Percentiles rank a stretch among this genome's conserved stretches.
Conservation (phyloP, 2,113 vertebrate genomes). For the Lutjanus erythropterus region DNA sequence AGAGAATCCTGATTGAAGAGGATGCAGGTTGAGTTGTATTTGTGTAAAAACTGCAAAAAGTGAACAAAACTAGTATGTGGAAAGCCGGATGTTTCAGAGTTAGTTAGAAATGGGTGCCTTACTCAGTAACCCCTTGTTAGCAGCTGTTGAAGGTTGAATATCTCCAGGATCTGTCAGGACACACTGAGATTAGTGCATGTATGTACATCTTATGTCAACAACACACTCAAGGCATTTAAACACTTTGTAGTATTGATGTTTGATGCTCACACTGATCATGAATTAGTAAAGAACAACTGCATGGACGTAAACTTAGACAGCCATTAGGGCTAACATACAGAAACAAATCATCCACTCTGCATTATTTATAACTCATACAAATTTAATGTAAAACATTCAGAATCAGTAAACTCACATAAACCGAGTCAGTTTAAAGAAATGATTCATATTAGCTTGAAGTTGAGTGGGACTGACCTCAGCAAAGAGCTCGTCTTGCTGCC, state of each 20-base stretch:
- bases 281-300: conserved; percentile 49
- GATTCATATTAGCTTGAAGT: conserved; percentile 13
- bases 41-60: not conserved
- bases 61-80: not conserved
- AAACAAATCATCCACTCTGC: conserved; percentile 4
- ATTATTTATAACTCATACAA: conserved; percentile 42
- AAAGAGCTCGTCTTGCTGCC: conserved; percentile 20
- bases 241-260: not conserved
- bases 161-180: not conserved
- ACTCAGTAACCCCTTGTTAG: no score
- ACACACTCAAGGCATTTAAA: not conserved
- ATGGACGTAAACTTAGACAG: not conserved
- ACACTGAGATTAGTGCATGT: not conserved
- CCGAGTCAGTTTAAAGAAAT: not conserved
- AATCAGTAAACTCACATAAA: not conserved
- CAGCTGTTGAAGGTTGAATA: not conserved
- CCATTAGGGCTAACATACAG: conserved; percentile 18
- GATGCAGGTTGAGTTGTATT: not conserved
- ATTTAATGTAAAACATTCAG: conserved; percentile 20
- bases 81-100: not conserved
- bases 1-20: not conserved
- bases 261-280: conserved; percentile 18
- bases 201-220: not conserved
- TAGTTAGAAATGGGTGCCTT: not conserved
- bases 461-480: conserved; percentile 23